Conservation (phyloP, 1,140 invertebrate genomes). For the Caerostris darwini region DNA sequence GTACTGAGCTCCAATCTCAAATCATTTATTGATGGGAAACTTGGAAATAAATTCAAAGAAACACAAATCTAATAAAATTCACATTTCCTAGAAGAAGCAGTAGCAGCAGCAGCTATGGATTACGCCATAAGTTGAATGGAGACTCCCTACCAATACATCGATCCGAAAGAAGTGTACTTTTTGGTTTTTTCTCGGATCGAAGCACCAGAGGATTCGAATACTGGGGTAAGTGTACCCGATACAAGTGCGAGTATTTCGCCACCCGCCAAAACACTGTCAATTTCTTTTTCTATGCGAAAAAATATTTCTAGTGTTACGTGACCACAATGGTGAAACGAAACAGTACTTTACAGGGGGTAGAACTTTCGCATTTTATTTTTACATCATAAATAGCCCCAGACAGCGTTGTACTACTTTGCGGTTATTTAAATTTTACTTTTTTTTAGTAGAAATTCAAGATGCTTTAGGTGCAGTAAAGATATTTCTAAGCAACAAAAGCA, state of each 20-base stretch:
- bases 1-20: too few species aligned
- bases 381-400: not conserved
- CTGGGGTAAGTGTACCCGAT: conserved; percentile 40
- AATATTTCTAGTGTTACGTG: conserved; percentile 57
- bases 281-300: not conserved
- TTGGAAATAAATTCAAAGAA: not conserved
- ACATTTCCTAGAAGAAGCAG: not conserved
- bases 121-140: not conserved
- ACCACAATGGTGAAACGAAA: conserved; percentile 59
- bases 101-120: not conserved
- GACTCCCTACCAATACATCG: conserved; percentile 34
- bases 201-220: conserved; percentile 27
- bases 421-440: conserved; percentile 8
- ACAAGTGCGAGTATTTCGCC: conserved; percentile 16
- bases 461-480: not conserved
- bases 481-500: not conserved
- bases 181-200: conserved; percentile 1
- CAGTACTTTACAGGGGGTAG: conserved; percentile 8
- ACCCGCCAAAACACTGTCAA: conserved; percentile 36
- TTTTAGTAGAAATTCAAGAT: conserved; percentile 13
- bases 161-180: conserved; percentile 24
- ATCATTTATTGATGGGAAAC: not conserved
- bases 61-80: not conserved
- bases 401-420: not conserved
- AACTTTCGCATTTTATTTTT: conserved; percentile 27